Conservation (phyloP, 2,797 vertebrate species). For the Esox lucius region DNA sequence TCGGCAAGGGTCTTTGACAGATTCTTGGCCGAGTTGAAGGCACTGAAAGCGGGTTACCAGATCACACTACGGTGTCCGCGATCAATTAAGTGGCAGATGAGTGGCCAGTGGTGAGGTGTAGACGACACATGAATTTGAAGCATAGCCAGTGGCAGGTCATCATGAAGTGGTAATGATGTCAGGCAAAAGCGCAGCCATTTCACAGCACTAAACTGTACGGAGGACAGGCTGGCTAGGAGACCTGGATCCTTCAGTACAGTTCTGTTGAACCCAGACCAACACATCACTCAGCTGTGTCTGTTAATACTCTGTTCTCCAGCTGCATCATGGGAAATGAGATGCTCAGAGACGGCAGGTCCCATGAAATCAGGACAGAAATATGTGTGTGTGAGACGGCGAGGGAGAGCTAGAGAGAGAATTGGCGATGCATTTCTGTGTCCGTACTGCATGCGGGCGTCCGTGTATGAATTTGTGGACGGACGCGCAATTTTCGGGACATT, state of each 20-base stretch:
- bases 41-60: no score
- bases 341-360: slow-evolving; percentile 41
- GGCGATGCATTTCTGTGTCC: slow-evolving; percentile 31
- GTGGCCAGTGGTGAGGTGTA: not conserved
- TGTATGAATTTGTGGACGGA: slow-evolving; percentile 43
- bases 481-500: slow-evolving; percentile 57
- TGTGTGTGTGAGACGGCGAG: slow-evolving; percentile 13
- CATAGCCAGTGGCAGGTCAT: slow-evolving; percentile 48
- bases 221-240: slow-evolving; percentile 13
- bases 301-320: slow-evolving; percentile 8
- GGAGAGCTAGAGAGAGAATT: not conserved
- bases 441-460: slow-evolving; percentile 24
- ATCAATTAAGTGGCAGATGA: no score
- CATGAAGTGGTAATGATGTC: slow-evolving; percentile 33
- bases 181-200: slow-evolving; percentile 33
- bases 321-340: slow-evolving; percentile 31
- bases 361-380: slow-evolving; percentile 53
- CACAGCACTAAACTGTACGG: slow-evolving; percentile 17
- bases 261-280: slow-evolving; percentile 18
- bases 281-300: slow-evolving; percentile 14
- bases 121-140: slow-evolving; percentile 44
- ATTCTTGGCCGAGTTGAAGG: no score
- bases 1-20: no score
- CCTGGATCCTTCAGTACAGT: slow-evolving; percentile 37
- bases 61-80: no score